These are phyloP conservation scores for Aleiodes testaceus DNA, from an alignment of 2,888 invertebrate genomes.

Conservation along the genomic window DNA sequence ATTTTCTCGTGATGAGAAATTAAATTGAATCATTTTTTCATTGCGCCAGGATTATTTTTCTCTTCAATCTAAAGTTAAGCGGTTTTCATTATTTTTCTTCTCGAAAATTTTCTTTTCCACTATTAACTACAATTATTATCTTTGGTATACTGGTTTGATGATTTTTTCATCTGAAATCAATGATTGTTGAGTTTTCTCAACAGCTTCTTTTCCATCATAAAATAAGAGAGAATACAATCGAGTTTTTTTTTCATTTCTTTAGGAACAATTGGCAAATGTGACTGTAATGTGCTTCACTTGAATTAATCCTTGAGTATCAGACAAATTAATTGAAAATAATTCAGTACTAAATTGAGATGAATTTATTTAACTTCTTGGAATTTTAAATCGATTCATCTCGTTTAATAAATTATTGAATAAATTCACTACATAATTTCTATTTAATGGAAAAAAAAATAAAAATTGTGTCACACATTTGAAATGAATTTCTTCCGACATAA, in stretches of 20 bases:
- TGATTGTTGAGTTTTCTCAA: neutral
- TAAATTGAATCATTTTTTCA: conserved; percentile 3
- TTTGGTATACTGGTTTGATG: conserved; percentile 63
- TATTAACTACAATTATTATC: conserved; percentile 58
- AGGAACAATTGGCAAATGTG: conserved; percentile 16
- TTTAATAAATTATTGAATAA: neutral
- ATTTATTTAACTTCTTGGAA: too few species aligned
- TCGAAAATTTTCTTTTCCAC: conserved; percentile 41
- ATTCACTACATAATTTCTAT: conserved; percentile 16
- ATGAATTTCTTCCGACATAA: conserved; percentile 25
- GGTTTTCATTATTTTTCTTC: conserved; percentile 1
- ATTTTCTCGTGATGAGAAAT: too few species aligned
- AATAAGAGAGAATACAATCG: neutral
- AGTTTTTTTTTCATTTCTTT: neutral
- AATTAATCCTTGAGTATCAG: neutral
- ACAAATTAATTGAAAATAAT: conserved; percentile 9
- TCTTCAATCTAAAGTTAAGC: conserved; percentile 14
- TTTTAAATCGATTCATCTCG: too few species aligned
- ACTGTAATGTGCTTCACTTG: conserved; percentile 6
- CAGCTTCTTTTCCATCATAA: neutral
- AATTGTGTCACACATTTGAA: neutral
- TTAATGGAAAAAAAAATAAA: neutral
- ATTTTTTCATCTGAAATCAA: conserved; percentile 28
- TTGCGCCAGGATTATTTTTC: conserved; percentile 22
- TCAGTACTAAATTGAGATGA: neutral